phyloP scores from a whole-genome alignment of 1,140 invertebrate genomes.

The Thaumatotibia leucotreta region DNA sequence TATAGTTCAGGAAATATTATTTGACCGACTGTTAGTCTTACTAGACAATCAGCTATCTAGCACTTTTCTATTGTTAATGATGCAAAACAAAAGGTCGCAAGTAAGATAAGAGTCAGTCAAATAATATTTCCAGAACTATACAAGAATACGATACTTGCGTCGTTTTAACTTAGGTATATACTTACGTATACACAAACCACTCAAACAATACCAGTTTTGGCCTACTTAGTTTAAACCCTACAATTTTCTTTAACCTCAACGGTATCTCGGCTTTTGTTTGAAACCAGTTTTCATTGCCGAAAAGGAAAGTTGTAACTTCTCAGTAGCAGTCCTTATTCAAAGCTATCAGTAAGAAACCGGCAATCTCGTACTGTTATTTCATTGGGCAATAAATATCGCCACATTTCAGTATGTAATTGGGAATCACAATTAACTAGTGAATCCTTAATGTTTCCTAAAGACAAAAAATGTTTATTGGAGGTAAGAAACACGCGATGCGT shows the following conservation, averaged over 20 bases:
- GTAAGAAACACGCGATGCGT: neutral
- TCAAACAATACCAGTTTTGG: neutral
- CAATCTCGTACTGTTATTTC: neutral
- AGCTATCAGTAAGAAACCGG: neutral
- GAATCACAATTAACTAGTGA: neutral
- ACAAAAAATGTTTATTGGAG: neutral
- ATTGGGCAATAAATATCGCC: neutral
- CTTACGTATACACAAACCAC: neutral
- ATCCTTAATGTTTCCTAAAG: slow-evolving; percentile 2
- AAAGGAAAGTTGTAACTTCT: neutral
- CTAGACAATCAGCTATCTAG: too few relatives aligned
- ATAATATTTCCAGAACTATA: too few relatives aligned
- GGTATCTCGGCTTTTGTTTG: neutral
- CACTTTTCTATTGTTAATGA: too few relatives aligned
- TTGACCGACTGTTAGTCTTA: too few relatives aligned
- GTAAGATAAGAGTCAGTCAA: too few relatives aligned
- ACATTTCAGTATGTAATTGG: neutral
- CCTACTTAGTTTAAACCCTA: neutral
- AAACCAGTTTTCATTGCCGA: neutral
- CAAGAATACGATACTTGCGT: neutral
- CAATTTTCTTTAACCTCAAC: neutral
- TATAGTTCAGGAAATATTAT: too few relatives aligned
- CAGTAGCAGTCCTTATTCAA: neutral
- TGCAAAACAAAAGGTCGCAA: too few relatives aligned
- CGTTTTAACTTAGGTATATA: neutral